Evolutionary conservation across 2,888 invertebrate genomes (phyloP), one percentile per base, ranked within the genome.

Genomic region (Brachypterus glaber): DNA sequence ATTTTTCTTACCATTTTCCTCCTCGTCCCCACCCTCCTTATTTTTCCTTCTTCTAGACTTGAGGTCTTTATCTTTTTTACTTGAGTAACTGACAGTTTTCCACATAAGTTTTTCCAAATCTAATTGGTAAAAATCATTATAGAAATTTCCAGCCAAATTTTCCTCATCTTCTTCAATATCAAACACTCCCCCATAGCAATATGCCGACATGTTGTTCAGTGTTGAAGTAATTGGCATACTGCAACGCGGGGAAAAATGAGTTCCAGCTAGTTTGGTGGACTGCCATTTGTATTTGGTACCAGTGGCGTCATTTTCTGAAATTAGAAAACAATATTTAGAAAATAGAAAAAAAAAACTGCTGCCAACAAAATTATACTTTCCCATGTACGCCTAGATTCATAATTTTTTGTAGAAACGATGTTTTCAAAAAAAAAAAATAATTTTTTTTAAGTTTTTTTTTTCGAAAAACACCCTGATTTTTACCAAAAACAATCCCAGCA

Each of bases 151-250:
- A 4, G 73, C 70, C 1, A 92, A 64, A 56, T 85, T 48, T 44
- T 63, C 62, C 35, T 91, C 90, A 35, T 84, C 79, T 55, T 87
- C 83, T 57, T 88, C 82, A 35, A 79, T 72, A 52, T 92, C 92
- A 68, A 77, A 73, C 8, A 92, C 85, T 1, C 93, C 93, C 0
- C 93, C 93, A 61, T 89, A 95, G 41, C 84, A 74, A 53, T 86
- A 84, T 0, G 82, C 85, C 36, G 74, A 71, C 32, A 47, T 37
- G 41, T 76, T 76, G 48, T 74, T 78, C 13, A 77, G 70, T 26
- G 75, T 68, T 33, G 70, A 64, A 4, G 81, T 72, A 41, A 76
- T 68, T 5, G 82, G 77, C 53, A 86, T 77, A 11, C 84, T 79
- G 52, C 82, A 76, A 53, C 82, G 69, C 0, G 82, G 76, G 3